Evolutionary conservation across 2,888 invertebrate genomes (phyloP).

Genomic region (Drosophila sordidula): DNA sequence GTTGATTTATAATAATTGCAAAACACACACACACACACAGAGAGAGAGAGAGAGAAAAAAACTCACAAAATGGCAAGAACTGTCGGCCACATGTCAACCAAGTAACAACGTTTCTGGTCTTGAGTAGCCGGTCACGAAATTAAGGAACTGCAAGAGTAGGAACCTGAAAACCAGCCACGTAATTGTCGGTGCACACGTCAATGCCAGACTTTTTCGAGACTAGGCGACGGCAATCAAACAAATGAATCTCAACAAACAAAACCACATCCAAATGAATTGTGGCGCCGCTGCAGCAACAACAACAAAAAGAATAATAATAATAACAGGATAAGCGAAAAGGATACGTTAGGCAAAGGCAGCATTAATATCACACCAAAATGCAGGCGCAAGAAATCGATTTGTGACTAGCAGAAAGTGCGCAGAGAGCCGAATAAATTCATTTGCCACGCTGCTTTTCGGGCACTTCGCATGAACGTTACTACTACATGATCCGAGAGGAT

Average conservation of each 20-base stretch:
- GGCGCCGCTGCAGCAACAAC: slow-evolving; percentile 17
- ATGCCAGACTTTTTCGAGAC: slow-evolving; percentile 44
- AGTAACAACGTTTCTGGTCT: slow-evolving; percentile 31
- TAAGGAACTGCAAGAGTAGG: slow-evolving; percentile 7
- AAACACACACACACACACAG: slow-evolving; percentile 51
- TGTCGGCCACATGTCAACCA: slow-evolving; percentile 68
- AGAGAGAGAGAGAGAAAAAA: slow-evolving; percentile 21
- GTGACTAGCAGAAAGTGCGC: slow-evolving; percentile 11
- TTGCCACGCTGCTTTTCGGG: too few species aligned
- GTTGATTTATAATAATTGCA: slow-evolving; percentile 75
- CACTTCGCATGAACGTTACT: too few species aligned
- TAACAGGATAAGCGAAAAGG: slow-evolving; percentile 25
- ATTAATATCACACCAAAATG: slow-evolving; percentile 56
- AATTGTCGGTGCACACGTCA: slow-evolving; percentile 66
- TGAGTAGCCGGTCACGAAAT: slow-evolving; percentile 2
- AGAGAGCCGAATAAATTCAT: too few species aligned
- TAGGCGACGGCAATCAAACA: slow-evolving; percentile 33
- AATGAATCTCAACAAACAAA: slow-evolving; percentile 22
- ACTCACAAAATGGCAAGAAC: slow-evolving; percentile 38
- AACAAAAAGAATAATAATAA: slow-evolving; percentile 26
- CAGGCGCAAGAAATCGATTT: slow-evolving; percentile 73
- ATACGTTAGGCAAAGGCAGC: neutral
- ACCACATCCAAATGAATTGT: slow-evolving; percentile 33
- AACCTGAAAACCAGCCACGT: slow-evolving; percentile 20
- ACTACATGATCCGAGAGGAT: too few species aligned